These are phyloP conservation scores for Drosophila kanekoi DNA, from an alignment of 2,888 invertebrate genomes.

Conservation along the genomic window DNA sequence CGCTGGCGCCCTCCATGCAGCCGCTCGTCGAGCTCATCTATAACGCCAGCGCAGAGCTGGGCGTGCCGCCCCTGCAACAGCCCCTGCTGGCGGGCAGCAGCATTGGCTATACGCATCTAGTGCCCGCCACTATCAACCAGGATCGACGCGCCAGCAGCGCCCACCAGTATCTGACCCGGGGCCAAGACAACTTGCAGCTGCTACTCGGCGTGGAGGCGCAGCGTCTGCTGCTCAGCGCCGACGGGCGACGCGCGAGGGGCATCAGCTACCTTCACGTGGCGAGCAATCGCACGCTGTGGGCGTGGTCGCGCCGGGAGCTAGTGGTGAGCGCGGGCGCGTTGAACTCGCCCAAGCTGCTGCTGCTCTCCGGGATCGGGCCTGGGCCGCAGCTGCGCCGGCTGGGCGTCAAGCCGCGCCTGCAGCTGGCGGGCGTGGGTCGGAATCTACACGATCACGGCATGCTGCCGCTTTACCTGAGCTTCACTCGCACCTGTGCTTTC, in stretches of 20 bases:
- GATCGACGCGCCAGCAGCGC: constrained; percentile 87
- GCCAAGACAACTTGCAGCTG: constrained; percentile 66
- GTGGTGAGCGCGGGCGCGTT: constrained; percentile 57
- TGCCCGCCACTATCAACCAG: constrained; percentile 86
- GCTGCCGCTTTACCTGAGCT: constrained; percentile 85
- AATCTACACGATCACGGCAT: constrained; percentile 93
- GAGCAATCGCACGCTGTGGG: constrained; percentile 33
- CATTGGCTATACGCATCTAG: constrained; percentile 86
- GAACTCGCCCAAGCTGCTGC: constrained; percentile 83
- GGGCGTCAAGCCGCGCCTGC: constrained; percentile 39
- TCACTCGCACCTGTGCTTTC: constrained; percentile 56
- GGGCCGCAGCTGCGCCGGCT: constrained; percentile 28
- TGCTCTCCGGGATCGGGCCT: constrained; percentile 72
- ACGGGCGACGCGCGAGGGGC: constrained; percentile 36
- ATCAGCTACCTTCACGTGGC: constrained; percentile 49
- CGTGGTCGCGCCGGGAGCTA: constrained; percentile 34
- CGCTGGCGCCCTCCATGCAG: constrained; percentile 58
- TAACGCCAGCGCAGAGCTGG: constrained; percentile 88
- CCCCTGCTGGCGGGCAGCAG: constrained; percentile 86
- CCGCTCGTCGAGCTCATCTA: constrained; percentile 85
- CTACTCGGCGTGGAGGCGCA: constrained; percentile 62
- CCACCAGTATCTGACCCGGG: constrained; percentile 86
- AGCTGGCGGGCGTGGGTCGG: constrained; percentile 87
- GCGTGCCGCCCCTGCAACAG: constrained; percentile 88
- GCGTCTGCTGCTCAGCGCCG: constrained; percentile 33